Conservation (phyloP, 2,797 vertebrate genomes). For the Cyprinodon diabolis region DNA sequence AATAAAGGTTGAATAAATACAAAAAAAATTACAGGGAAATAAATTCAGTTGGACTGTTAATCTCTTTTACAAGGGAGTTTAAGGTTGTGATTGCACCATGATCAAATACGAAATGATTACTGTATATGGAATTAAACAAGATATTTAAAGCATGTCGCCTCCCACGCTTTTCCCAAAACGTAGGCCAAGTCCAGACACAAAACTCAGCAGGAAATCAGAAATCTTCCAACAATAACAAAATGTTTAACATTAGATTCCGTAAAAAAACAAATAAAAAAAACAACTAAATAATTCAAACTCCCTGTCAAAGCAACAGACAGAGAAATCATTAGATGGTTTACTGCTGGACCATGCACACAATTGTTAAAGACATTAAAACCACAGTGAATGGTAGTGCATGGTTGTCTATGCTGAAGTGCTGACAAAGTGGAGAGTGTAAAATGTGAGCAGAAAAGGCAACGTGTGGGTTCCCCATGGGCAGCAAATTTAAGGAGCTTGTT, state of each 20-base stretch:
- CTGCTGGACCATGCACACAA: conserved; percentile 57
- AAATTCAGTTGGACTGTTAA: too few relatives aligned
- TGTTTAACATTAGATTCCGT: conserved; percentile 53
- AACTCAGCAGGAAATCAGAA: conserved; percentile 32
- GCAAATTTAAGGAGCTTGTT: not conserved
- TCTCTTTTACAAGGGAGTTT: too few relatives aligned
- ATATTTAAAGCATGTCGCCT: conserved; percentile 47
- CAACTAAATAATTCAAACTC: too few relatives aligned
- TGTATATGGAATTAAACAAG: conserved; percentile 1
- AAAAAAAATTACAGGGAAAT: too few relatives aligned
- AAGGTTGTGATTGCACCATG: not conserved
- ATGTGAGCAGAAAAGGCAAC: conserved; percentile 49
- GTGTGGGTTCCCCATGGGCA: conserved; percentile 45
- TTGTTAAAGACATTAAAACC: conserved; percentile 57
- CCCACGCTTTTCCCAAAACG: conserved; percentile 37
- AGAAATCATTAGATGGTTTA: conserved; percentile 60
- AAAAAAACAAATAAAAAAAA: conserved; percentile 24
- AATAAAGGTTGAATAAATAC: too few relatives aligned
- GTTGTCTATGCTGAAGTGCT: conserved; percentile 49
- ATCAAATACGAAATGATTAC: not conserved
- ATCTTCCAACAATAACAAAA: conserved; percentile 52
- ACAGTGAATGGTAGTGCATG: conserved; percentile 50
- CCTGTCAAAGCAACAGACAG: conserved; percentile 61
- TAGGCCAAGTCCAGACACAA: conserved; percentile 50
- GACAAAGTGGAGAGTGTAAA: conserved; percentile 43